Conservation (phyloP, 2,113 vertebrate species). For the Cynoglossus semilaevis region DNA sequence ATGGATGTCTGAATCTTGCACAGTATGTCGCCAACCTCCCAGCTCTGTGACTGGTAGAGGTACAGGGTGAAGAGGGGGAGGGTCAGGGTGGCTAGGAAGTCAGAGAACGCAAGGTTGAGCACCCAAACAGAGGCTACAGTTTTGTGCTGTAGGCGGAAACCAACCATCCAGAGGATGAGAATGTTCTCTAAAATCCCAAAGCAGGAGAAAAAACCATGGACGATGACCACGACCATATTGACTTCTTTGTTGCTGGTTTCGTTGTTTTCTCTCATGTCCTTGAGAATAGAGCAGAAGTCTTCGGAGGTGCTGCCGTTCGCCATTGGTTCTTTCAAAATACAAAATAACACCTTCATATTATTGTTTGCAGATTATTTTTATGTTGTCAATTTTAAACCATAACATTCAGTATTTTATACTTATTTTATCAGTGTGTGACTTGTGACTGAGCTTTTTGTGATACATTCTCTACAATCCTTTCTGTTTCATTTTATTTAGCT, state of each 20-base stretch:
- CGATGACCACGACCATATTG: conserved; percentile 61
- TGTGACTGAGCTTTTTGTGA: no score
- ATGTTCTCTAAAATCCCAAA: conserved; percentile 87
- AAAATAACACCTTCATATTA: no score
- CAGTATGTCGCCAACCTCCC: conserved; percentile 81
- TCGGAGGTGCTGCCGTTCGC: conserved; percentile 5
- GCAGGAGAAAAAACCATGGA: conserved; percentile 72
- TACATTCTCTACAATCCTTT: no score
- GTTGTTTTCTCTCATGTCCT: conserved; percentile 50
- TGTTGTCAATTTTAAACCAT: no score
- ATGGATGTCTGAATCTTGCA: conserved; percentile 84
- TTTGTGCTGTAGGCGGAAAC: conserved; percentile 81
- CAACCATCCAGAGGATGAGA: conserved; percentile 82
- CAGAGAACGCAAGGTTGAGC: conserved; percentile 86
- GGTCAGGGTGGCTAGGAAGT: conserved; percentile 89
- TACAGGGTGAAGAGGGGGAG: conserved; percentile 86
- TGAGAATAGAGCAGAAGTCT: conserved; percentile 57
- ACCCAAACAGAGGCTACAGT: conserved; percentile 90
- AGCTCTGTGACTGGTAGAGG: conserved; percentile 75
- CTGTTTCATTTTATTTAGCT: no score
- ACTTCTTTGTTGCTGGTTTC: conserved; percentile 37
- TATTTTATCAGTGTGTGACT: no score
- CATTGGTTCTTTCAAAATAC: conserved; percentile 34
- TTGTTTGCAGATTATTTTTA: no score
- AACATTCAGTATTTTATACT: no score